Base-by-base conservation (phyloP, 1,140 invertebrate genomes). In the Phthorimaea operculella region DNA sequence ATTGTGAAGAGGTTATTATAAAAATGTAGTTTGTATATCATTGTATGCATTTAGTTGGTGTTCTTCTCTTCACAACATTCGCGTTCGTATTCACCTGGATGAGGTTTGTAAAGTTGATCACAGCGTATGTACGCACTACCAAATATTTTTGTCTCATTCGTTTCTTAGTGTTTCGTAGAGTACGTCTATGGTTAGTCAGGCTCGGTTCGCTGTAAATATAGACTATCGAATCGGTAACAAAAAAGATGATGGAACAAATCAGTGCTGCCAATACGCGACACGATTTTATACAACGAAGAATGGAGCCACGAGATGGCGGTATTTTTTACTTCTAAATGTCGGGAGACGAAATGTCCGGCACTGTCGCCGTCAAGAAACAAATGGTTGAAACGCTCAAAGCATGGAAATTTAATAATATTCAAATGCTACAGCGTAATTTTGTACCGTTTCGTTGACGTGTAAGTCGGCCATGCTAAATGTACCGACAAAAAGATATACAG, bases 101-200 rank as follows among this genome's bases (percentile, higher is more conserved):
- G 36, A 12, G 36, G n/a, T 10, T n/a, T 12, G n/a, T 2, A 2
- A 10, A 39, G 36, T 9, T 39, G 3, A 39, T 5, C 36, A n/a
- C 36, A 4, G 16, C 44, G 4, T 57, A 55, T 64, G 63, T 63
- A 57, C 57, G 58, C 55, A 67, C 55, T 48, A 74, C 68, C 64
- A 74, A 76, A 73, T 70, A 63, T 66, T 62, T 62, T 56, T 56
- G 16, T 51, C 54, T 34, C 66, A 58, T 62, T 62, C 52, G 52
- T 54, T 59, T 58, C 21, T 60, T 60, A 65, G 59, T 60, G 34
- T 66, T 65, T 54, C 52, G 60, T 71, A 68, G 60, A 47, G 45
- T 52, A 54, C 52, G 51, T 60, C 44, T 58, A 58, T 63, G 51
- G 51, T 60, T 73, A 73, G 61, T 45, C 51, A 64, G 58, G 55